phyloP scores from a whole-genome alignment of 2,888 invertebrate species.

The Gymnocheta viridis region DNA sequence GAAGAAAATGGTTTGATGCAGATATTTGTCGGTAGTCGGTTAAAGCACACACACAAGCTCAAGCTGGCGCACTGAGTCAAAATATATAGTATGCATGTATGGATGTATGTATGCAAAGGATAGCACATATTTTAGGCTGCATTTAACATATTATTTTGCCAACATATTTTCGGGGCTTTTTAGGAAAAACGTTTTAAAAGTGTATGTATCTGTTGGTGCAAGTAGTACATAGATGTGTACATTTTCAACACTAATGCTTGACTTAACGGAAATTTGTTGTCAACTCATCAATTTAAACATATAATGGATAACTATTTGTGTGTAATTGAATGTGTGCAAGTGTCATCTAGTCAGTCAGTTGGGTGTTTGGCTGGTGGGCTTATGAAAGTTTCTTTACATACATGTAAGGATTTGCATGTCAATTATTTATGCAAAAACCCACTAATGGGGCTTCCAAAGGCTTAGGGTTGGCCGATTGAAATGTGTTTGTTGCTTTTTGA shows the following conservation, averaged over 20 bases:
- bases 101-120: neutral
- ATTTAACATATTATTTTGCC: slow-evolving; percentile 37
- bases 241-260: slow-evolving; percentile 65
- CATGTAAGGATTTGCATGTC: slow-evolving; percentile 60
- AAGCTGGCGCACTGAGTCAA: neutral
- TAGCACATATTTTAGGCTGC: slow-evolving; percentile 18
- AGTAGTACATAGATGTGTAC: slow-evolving; percentile 48
- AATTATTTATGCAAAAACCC: slow-evolving; percentile 60
- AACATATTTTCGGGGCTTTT: slow-evolving; percentile 46
- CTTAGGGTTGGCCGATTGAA: neutral
- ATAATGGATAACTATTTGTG: slow-evolving; percentile 11
- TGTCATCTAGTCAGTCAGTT: slow-evolving; percentile 31
- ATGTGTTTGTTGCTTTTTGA: slow-evolving; percentile 25
- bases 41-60: neutral
- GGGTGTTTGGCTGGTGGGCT: neutral
- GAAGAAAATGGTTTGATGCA: too few relatives aligned
- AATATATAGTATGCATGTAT: neutral
- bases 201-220: slow-evolving; percentile 1
- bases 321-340: slow-evolving; percentile 15
- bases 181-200: neutral
- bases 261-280: slow-evolving; percentile 66
- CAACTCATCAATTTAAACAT: slow-evolving; percentile 70
- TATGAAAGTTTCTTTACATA: slow-evolving; percentile 39
- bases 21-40: too few relatives aligned
- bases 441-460: slow-evolving; percentile 13